These are phyloP conservation scores for Mustela lutreola DNA, from an alignment of 2,113 vertebrate genomes.

Conservation along the genomic window DNA sequence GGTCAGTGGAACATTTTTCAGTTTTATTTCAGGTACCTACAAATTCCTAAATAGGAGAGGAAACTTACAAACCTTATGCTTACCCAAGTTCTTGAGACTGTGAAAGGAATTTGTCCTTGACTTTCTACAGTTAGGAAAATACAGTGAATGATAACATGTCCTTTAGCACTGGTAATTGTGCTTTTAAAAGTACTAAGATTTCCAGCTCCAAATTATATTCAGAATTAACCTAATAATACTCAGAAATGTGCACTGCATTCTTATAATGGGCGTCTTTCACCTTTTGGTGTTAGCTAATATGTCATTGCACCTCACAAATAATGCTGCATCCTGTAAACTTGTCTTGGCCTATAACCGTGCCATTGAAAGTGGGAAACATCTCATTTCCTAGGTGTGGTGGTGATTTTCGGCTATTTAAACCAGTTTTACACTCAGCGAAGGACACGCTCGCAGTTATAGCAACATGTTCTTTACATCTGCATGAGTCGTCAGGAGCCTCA, in stretches of 20 bases:
- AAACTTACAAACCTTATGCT: neutral
- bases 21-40: slow-evolving; percentile 29
- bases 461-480: slow-evolving; percentile 58
- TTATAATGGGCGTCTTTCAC: slow-evolving; percentile 70
- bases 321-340: slow-evolving; percentile 22
- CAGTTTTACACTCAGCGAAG: neutral
- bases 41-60: slow-evolving; percentile 23
- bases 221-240: slow-evolving; percentile 51
- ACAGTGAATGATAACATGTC: slow-evolving; percentile 45
- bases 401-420: slow-evolving; percentile 69
- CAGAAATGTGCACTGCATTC: slow-evolving; percentile 72
- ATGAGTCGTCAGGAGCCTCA: neutral
- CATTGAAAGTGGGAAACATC: slow-evolving; percentile 55
- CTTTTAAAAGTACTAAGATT: slow-evolving; percentile 69
- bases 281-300: slow-evolving; percentile 74
- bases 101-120: slow-evolving; percentile 70
- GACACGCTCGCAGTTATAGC: slow-evolving; percentile 26
- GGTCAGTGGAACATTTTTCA: neutral
- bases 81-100: slow-evolving; percentile 63
- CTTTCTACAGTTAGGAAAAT: slow-evolving; percentile 54
- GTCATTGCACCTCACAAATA: slow-evolving; percentile 61
- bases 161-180: slow-evolving; percentile 59
- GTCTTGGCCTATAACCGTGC: slow-evolving; percentile 29
- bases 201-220: slow-evolving; percentile 62
- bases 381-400: slow-evolving; percentile 48